Evolutionary conservation across 2,888 invertebrate species (phyloP), one percentile per base, ranked within the genome.

Genomic region (Bugulina stolonifera): DNA sequence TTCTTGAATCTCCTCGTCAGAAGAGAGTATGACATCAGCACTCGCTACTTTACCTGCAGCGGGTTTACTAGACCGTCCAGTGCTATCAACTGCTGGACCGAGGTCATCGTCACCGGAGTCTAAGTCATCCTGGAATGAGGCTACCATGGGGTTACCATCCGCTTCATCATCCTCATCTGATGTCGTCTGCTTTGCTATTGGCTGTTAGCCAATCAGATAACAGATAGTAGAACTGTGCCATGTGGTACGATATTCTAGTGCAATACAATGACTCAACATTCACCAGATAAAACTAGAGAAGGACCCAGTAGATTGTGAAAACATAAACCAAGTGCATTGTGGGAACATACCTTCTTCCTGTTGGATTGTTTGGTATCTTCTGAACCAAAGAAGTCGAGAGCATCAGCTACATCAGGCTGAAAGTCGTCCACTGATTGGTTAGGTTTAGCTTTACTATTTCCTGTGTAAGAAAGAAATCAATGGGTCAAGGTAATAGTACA

Each of bases 41-140:
- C 70, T 70, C 43, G 35, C 43, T 3, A 70, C 2, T 27, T 64
- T 64, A 32, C 3, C 34, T 29, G 14, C 10, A 32, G 27, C 27
- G 2, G 64, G 18, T 27, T 10, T 23, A n/a, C 23, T 10, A n/a
- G 35, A n/a, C n/a, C n/a, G n/a, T n/a, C n/a, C n/a, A n/a, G n/a
- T n/a, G 25, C 10, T 10, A 18, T 5, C 10, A 18, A 43, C 43
- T 5, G 43, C 18, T 2, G 2, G 14, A 5, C 29, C 3, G 5
- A 2, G 32, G 10, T 35, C 27, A 23, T 83, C 81, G 75, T 90
- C 90, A 69, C 89, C 89, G 0, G 90, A 89, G 77, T 91, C 91
- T 64, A 93, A 85, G 81, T 94, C 93, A 81, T 94, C 93, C 83
- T 92, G 91, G 76, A 91, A 90, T 71, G 90, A 90, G 34, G 91